Conservation (phyloP, 2,888 invertebrate species). For the Ornithoptera alexandrae region DNA sequence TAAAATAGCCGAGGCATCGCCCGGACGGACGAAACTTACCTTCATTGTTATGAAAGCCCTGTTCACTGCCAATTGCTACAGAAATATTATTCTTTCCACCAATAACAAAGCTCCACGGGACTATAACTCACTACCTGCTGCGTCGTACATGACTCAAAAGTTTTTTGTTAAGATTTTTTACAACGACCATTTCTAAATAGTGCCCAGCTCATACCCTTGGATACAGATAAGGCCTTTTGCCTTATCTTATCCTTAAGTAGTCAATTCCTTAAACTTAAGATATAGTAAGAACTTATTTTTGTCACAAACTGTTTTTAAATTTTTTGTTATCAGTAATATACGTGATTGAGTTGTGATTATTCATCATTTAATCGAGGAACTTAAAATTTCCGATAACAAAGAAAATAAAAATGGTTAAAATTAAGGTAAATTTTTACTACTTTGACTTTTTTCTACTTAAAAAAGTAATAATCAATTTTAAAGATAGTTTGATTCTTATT, state of each 20-base stretch:
- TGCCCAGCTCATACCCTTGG: conserved; percentile 43
- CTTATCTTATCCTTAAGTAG: conserved; percentile 64
- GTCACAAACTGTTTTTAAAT: conserved; percentile 10
- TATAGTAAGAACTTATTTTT: conserved; percentile 30
- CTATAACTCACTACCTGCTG: conserved; percentile 57
- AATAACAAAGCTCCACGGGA: conserved; percentile 56
- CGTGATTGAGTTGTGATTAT: conserved; percentile 8
- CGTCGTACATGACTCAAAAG: conserved; percentile 51
- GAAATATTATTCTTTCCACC: conserved; percentile 54
- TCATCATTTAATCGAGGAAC: neutral
- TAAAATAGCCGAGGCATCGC: conserved; percentile 52
- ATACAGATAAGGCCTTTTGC: conserved; percentile 56
- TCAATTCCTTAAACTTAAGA: conserved; percentile 44
- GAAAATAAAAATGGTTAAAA: neutral
- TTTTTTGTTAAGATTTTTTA: conserved; percentile 57
- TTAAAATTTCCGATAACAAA: neutral
- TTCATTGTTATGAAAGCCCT: conserved; percentile 53
- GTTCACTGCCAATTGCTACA: conserved; percentile 54
- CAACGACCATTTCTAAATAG: conserved; percentile 59
- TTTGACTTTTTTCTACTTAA: no score
- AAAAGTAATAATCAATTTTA: no score
- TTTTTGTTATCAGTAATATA: conserved; percentile 5
- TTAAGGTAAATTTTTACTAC: no score
- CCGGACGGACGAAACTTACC: conserved; percentile 42
- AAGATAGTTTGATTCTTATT: neutral